Evolutionary conservation across 1,140 invertebrate species (phyloP), one percentile per base, ranked within the genome.

Genomic region (Drosophila simulans): DNA sequence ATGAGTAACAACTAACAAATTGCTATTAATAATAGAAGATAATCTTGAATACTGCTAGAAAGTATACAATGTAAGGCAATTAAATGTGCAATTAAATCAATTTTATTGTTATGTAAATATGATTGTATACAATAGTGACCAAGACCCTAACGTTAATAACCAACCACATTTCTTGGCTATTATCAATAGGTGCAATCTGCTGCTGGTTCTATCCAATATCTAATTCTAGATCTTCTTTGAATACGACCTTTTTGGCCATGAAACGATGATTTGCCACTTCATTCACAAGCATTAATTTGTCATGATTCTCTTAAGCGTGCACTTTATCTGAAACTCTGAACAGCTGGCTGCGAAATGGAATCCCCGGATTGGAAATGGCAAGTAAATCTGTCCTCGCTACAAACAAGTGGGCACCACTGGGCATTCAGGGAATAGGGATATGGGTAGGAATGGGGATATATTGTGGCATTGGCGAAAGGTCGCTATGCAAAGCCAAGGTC

Each of bases 401-500:
- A 72, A 56, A 57, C 59, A 59, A 64, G 51, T 60, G 55, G 58
- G 46, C 54, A 57, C 42, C n/a, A 8, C 27, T 31, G 17, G 39
- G 53, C 15, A 31, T 15, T 13, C 8, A n/a, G 59, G 34, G 22
- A 10, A 17, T 42, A 15, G 40, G 15, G 3, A 17, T 42, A 8
- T 4, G 42, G 3, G 10, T 43, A 3, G 42, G 42, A 10, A 11
- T 43, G 11, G 37, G 31, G 20, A 37, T 51, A 20, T 3, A 22
- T 69, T 35, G 10, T 31, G 37, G 31, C 51, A 37, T n/a, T 34
- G 64, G 64, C n/a, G 17, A 62, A 51, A 68, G 74, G 82, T 86
- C 57, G 74, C 64, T 57, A 71, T 71, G 69, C 54, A 57, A 66
- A 63, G 62, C 62, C 78, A 86, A 86, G 82, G 78, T 82, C 78